phyloP scores from a whole-genome alignment of 2,113 vertebrate genomes.

The Psilopsiagon aurifrons region DNA sequence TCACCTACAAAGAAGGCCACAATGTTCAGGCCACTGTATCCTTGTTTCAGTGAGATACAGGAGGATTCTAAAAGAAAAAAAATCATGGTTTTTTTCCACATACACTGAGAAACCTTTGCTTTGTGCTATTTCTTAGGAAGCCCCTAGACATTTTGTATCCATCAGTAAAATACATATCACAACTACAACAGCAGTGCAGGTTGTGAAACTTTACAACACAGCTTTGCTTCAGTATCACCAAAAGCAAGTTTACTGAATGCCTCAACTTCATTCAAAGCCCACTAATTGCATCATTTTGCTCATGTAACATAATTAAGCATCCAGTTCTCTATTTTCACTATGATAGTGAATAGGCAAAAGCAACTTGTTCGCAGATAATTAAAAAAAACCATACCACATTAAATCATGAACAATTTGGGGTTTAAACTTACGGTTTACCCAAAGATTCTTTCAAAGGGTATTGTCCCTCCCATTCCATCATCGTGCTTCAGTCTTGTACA shows the following conservation, averaged over 20 bases:
- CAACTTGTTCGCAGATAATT: neutral
- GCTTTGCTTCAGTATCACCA: neutral
- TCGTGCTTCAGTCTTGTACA: neutral
- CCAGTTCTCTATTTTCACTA: neutral
- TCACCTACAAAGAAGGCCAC: neutral
- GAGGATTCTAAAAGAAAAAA: neutral
- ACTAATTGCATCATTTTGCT: neutral
- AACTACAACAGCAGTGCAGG: neutral
- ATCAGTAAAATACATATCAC: neutral
- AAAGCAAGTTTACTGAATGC: neutral
- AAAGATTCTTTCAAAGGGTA: neutral
- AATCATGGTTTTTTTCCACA: accelerated
- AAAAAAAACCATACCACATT: neutral
- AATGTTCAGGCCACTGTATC: neutral
- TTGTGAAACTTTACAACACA: neutral
- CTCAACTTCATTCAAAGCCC: neutral
- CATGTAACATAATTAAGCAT: neutral
- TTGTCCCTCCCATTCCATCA: neutral
- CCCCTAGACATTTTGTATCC: neutral
- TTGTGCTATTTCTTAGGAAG: neutral
- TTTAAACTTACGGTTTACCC: neutral
- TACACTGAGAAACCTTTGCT: neutral
- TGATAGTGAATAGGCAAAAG: neutral
- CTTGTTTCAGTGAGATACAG: neutral
- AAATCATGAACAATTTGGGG: neutral